Percentiles rank a stretch among this genome's conserved stretches.
Evolutionary conservation across 2,797 vertebrate genomes (phyloP).

Genomic region (Mallotus villosus): DNA sequence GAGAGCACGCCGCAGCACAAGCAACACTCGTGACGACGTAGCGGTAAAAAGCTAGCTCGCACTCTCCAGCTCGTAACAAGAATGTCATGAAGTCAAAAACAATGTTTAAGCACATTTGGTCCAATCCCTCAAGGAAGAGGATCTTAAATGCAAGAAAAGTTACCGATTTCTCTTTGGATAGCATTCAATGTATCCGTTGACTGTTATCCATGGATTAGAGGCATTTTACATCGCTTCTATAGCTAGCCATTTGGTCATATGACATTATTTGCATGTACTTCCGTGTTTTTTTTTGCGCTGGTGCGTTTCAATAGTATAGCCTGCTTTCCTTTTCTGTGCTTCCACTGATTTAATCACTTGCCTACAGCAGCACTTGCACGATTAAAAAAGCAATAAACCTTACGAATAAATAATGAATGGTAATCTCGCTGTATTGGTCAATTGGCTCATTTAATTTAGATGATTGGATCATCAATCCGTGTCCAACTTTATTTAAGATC

Average conservation of each 20-base stretch:
- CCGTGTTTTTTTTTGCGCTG: conserved; percentile 22
- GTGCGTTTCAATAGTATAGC: neutral
- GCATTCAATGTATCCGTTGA: conserved; percentile 39
- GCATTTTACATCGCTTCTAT: conserved; percentile 33
- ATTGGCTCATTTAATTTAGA: too few species aligned
- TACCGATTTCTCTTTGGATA: neutral
- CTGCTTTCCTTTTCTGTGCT: conserved; percentile 1
- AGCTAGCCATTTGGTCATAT: conserved; percentile 40
- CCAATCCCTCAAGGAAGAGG: neutral
- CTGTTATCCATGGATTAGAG: conserved; percentile 41
- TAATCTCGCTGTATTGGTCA: too few species aligned
- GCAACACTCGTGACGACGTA: conserved; percentile 3
- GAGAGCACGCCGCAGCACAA: too few species aligned
- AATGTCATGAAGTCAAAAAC: neutral
- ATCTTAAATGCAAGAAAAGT: conserved; percentile 4
- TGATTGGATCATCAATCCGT: neutral
- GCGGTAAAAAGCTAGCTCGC: neutral
- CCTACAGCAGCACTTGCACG: too few species aligned
- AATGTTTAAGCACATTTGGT: neutral
- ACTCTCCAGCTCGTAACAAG: neutral
- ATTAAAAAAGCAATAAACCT: too few species aligned
- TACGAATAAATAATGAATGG: too few species aligned
- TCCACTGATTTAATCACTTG: neutral
- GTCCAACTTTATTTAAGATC: neutral
- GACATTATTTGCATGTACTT: conserved; percentile 38